These are phyloP conservation scores for Dinomys branickii DNA, from an alignment of 2,113 vertebrate species.

Conservation along the genomic window DNA sequence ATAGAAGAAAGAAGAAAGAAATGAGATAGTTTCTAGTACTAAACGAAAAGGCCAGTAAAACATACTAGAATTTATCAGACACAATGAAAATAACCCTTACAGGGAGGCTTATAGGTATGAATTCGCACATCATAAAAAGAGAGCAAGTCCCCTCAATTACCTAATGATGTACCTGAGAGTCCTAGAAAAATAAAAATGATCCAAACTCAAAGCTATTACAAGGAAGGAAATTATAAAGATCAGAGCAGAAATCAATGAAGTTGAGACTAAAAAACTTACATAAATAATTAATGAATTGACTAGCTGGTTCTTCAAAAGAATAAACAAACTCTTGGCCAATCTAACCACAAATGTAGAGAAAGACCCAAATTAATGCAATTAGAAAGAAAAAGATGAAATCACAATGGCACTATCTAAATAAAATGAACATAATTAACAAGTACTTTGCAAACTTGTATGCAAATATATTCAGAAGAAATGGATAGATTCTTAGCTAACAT, in stretches of 20 bases:
- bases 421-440: neutral
- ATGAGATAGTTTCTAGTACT: neutral
- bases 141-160: neutral
- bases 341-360: neutral
- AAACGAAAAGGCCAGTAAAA: neutral
- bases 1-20: neutral
- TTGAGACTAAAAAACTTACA: neutral
- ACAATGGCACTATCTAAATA: neutral
- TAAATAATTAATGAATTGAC: neutral
- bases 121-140: neutral
- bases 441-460: neutral
- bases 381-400: neutral
- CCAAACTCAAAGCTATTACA: neutral
- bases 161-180: neutral
- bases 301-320: neutral
- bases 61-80: neutral
- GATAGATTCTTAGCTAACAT: neutral
- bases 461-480: neutral
- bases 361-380: neutral
- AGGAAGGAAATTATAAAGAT: neutral
- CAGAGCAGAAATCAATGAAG: neutral
- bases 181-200: neutral
- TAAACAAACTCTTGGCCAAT: neutral
- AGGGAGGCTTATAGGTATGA: neutral
- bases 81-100: neutral